Evolutionary conservation across 30 jellyfish, hydroid and myxozoan species (phyloP).

Genomic region (Clytia hemisphaerica): DNA sequence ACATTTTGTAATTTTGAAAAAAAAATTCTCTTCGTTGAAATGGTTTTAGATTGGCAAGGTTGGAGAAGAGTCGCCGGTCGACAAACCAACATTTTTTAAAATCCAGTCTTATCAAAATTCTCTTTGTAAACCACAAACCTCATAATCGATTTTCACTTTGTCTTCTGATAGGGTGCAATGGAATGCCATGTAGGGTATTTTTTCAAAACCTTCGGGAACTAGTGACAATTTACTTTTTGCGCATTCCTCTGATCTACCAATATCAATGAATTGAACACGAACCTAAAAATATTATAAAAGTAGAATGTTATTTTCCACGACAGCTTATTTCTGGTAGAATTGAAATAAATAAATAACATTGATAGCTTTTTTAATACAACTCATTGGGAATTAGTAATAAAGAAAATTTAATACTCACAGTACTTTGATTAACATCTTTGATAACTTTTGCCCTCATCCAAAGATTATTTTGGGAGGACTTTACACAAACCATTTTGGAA

Average conservation of each 20-base stretch:
- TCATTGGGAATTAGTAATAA: too few relatives aligned
- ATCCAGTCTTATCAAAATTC: not conserved
- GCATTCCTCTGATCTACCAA: slow-evolving; percentile 13
- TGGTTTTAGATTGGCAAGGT: too few relatives aligned
- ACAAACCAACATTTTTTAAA: too few relatives aligned
- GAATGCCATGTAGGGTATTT: slow-evolving; percentile 29
- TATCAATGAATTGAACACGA: slow-evolving; percentile 16
- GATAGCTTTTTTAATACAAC: too few relatives aligned
- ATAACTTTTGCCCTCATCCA: slow-evolving; percentile 26
- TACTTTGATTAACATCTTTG: not conserved
- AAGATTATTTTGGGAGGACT: not conserved
- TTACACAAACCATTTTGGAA: slow-evolving; percentile 16
- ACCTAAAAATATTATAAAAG: not conserved
- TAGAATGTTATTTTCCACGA: not conserved
- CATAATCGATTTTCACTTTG: slow-evolving; percentile 7
- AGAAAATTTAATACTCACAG: slow-evolving; percentile 1
- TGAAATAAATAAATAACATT: too few relatives aligned
- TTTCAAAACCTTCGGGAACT: slow-evolving; percentile 22
- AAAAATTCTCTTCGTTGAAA: too few relatives aligned
- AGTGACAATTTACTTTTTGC: slow-evolving; percentile 8
- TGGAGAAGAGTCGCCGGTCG: too few relatives aligned
- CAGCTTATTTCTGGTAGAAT: too few relatives aligned
- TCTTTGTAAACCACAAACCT: not conserved
- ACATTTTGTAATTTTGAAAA: too few relatives aligned
- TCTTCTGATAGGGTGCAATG: slow-evolving; percentile 3